A percentile compares a stretch with the other conserved stretches of the same genome.
phyloP scores from a whole-genome alignment of 2,797 vertebrate species.

The Coregonus sp. region DNA sequence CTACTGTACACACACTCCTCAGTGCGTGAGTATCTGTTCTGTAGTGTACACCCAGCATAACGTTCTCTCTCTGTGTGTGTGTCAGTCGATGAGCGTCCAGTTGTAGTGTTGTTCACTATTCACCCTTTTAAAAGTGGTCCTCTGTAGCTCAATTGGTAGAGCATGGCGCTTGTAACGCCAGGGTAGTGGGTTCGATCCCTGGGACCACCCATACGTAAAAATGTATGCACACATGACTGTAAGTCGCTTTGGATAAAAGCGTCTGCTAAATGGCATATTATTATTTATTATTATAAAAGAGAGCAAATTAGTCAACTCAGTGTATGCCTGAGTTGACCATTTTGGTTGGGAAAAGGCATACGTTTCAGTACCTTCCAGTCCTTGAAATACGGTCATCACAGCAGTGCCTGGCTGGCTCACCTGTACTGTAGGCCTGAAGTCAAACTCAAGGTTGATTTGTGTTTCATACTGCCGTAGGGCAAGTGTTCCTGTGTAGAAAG shows the following conservation, averaged over 20 bases:
- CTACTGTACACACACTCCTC: constrained; percentile 81
- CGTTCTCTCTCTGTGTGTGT: not conserved
- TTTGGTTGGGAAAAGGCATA: not conserved
- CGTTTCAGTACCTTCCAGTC: no score
- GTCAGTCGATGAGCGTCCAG: not conserved
- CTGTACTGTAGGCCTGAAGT: not conserved
- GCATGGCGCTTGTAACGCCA: no score
- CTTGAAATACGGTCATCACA: no score
- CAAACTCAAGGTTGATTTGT: constrained; percentile 16
- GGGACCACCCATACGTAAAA: no score
- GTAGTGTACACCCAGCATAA: not conserved
- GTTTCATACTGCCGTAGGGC: constrained; percentile 10
- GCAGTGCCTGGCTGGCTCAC: not conserved
- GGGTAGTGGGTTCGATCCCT: no score
- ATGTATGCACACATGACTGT: no score
- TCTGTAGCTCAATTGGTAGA: no score
- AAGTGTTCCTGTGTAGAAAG: constrained; percentile 28
- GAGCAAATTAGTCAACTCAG: not conserved
- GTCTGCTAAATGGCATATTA: no score
- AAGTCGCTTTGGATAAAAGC: no score
- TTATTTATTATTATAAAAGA: not conserved
- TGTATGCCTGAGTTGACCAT: not conserved
- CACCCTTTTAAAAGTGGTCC: not conserved
- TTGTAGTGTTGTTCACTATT: not conserved
- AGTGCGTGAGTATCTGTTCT: constrained; percentile 79